Evolutionary conservation across 2,888 invertebrate genomes (phyloP).

Genomic region (Apamea sordens): DNA sequence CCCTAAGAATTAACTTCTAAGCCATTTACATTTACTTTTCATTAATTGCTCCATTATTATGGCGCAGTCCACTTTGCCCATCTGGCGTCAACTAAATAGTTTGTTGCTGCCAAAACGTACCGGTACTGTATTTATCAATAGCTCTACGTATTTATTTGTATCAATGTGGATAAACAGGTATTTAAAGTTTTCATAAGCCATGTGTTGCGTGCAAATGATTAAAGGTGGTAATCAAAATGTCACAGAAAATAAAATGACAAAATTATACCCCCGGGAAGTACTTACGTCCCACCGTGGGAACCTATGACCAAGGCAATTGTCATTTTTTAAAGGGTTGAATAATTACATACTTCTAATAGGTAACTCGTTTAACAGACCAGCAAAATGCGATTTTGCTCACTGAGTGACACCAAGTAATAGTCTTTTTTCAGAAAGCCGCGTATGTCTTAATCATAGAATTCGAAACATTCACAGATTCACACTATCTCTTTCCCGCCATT

Average conservation of each 20-base stretch:
- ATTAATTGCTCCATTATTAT: background rate
- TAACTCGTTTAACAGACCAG: no score
- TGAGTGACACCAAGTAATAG: no score
- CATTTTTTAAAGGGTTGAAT: background rate
- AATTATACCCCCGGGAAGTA: background rate
- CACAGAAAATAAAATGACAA: background rate
- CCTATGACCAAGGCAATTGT: background rate
- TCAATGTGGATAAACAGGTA: background rate
- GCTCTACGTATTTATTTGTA: background rate
- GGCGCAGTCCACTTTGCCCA: background rate
- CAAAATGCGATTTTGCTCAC: no score
- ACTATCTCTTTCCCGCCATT: no score
- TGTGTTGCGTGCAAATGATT: background rate
- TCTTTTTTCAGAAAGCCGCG: no score
- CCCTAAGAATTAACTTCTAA: no score
- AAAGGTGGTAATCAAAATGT: background rate
- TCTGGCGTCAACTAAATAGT: background rate
- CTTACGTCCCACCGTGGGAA: background rate
- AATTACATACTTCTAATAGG: background rate
- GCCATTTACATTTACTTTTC: background rate
- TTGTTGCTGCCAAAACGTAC: background rate
- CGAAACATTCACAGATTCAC: no score
- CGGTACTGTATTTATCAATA: background rate
- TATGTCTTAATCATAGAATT: no score
- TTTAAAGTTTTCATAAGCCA: background rate